Evolutionary conservation across 2,797 vertebrate genomes (phyloP), one percentile per base, ranked within the genome.

Genomic region (Nyctalus aviator): DNA sequence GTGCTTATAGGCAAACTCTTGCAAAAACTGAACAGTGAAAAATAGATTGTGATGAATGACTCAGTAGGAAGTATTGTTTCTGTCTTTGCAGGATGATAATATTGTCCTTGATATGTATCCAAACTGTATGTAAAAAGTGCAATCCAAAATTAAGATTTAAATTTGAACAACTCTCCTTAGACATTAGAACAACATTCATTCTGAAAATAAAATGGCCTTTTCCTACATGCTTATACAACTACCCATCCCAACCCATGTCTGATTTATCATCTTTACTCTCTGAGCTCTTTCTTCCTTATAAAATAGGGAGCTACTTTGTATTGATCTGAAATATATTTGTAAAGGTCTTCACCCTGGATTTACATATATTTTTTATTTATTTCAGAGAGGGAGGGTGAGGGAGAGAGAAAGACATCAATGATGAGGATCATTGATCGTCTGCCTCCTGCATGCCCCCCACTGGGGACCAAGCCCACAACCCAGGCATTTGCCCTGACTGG

Each of bases 281-380:
- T 15, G 3, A 18, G 13, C 8, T 64, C 27, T 50, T 79, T 82
- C 41, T 53, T 83, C 20, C 73, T 73, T 83, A 30, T 84, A 59
- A 59, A 90, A 72, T 66, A 76, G 64, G 44, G 14, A 75, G 13
- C 55, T 82, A 50, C 66, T 55, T 79, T 95, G 32, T 84, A 79
- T 69, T 59, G 35, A 41, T 32, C 23, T 62, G 41, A 81, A 64
- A 77, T 57, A 11, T 32, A 71, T 75, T 69, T 77, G 30, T 73
- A 48, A 81, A 92, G 41, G 27, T 68, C 73, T 88, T 82, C 1
- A 3, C 30, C 9, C 27, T 78, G 53, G 59, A 15, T 59, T 59
- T 59, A 59, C 2, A 62, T 62, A 30, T 59, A 59, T 59, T 2
- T 59, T 59, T 59, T 30, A 59, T 62, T 30, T 62, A 62, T 30